phyloP scores from a whole-genome alignment of 2,888 invertebrate species.

The Dastarcus helophoroides region DNA sequence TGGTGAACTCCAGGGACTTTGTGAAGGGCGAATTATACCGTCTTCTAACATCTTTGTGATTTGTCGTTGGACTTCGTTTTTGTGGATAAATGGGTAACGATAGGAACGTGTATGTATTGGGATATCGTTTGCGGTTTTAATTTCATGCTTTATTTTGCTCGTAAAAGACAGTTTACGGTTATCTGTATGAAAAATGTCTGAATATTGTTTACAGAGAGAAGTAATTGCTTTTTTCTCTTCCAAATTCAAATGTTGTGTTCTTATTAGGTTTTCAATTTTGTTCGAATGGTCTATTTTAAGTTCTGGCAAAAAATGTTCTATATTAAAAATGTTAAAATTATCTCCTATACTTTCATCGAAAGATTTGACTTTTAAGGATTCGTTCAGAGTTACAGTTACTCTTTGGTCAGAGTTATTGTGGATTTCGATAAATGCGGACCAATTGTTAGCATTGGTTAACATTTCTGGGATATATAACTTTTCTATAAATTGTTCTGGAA shows the following conservation, averaged over 20 bases:
- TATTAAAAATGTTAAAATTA: not conserved
- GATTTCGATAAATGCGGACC: not conserved
- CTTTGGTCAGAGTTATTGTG: not conserved
- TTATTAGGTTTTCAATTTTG: conserved; percentile 2
- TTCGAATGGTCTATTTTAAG: not conserved
- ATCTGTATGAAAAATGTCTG: conserved; percentile 18
- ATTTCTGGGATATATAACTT: not conserved
- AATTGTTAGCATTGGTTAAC: conserved; percentile 1
- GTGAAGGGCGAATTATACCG: conserved; percentile 14
- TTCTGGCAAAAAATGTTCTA: not conserved
- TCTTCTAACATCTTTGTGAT: conserved; percentile 12
- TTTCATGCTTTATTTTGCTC: conserved; percentile 20
- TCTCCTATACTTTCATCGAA: not conserved
- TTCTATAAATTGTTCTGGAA: not conserved
- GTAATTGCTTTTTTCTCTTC: no score
- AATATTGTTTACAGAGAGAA: conserved; percentile 15
- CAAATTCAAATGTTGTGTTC: no score
- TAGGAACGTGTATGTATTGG: conserved; percentile 20
- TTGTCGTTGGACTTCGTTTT: conserved; percentile 19
- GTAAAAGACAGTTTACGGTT: conserved; percentile 16
- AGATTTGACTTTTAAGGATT: not conserved
- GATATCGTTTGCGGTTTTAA: conserved; percentile 19
- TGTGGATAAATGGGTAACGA: conserved; percentile 21
- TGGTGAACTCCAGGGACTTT: conserved; percentile 15
- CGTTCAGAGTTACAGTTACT: not conserved